phyloP scores from a whole-genome alignment of 2,113 vertebrate species.

The Ahaetulla prasina region DNA sequence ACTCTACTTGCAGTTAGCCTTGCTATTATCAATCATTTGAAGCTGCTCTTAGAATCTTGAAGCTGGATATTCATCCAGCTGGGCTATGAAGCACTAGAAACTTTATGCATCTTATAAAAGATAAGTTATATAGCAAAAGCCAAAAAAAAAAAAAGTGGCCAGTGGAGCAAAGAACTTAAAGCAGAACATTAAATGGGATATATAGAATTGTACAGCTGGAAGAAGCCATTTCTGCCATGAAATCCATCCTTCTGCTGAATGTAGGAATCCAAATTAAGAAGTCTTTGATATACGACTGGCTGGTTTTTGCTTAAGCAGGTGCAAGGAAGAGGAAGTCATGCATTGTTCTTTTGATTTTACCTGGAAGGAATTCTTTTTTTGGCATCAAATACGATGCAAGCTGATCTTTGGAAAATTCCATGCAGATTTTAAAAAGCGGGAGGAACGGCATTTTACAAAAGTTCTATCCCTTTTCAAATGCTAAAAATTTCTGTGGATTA shows the following conservation, averaged over 20 bases:
- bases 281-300: neutral
- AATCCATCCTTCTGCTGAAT: neutral
- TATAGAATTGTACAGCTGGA: neutral
- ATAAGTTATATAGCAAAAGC: neutral
- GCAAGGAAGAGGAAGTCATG: neutral
- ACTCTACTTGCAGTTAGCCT: neutral
- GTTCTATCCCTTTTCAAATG: neutral
- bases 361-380: neutral
- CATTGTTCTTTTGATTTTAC: neutral
- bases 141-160: neutral
- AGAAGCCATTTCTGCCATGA: neutral
- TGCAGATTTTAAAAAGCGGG: neutral
- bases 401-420: neutral
- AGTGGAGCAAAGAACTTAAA: neutral
- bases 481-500: neutral
- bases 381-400: neutral
- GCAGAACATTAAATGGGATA: neutral
- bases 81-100: neutral
- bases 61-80: neutral
- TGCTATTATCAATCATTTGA: neutral
- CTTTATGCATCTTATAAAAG: neutral
- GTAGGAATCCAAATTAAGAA: neutral
- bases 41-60: neutral
- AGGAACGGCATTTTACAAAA: neutral
- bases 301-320: neutral